Conservation (phyloP, 2,113 vertebrate genomes). For the Psittacula cyanocephala region DNA sequence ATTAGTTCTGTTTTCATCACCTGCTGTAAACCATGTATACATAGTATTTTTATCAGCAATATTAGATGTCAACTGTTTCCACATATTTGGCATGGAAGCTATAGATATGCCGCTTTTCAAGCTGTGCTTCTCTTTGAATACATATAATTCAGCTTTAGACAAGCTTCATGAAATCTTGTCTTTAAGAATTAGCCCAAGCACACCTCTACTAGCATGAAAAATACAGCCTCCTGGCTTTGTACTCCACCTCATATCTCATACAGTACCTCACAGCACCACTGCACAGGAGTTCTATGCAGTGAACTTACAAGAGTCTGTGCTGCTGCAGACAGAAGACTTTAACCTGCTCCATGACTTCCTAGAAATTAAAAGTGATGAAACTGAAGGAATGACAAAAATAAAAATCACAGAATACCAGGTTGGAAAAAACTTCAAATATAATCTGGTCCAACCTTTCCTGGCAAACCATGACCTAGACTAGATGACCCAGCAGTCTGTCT, state of each 20-base stretch:
- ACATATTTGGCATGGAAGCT: background rate
- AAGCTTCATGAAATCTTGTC: background rate
- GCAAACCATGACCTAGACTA: background rate
- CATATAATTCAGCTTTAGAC: background rate
- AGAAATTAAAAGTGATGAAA: background rate
- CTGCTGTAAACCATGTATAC: background rate
- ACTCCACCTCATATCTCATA: background rate
- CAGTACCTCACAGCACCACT: background rate
- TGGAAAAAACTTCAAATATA: background rate
- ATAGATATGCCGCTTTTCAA: background rate
- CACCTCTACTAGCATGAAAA: background rate
- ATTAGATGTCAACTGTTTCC: background rate
- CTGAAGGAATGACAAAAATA: background rate
- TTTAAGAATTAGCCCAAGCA: background rate
- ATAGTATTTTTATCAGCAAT: background rate
- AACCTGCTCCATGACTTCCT: background rate
- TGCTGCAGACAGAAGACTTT: background rate
- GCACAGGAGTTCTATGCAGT: background rate
- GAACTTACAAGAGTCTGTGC: background rate
- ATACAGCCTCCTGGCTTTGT: background rate
- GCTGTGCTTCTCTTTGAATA: background rate
- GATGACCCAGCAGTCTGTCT: background rate
- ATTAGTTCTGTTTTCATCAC: constrained; percentile 2
- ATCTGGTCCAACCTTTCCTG: background rate
- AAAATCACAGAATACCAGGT: background rate